Evolutionary conservation across 2,113 vertebrate genomes (phyloP), one percentile per base, ranked within the genome.

Genomic region (Gadus chalcogrammus): DNA sequence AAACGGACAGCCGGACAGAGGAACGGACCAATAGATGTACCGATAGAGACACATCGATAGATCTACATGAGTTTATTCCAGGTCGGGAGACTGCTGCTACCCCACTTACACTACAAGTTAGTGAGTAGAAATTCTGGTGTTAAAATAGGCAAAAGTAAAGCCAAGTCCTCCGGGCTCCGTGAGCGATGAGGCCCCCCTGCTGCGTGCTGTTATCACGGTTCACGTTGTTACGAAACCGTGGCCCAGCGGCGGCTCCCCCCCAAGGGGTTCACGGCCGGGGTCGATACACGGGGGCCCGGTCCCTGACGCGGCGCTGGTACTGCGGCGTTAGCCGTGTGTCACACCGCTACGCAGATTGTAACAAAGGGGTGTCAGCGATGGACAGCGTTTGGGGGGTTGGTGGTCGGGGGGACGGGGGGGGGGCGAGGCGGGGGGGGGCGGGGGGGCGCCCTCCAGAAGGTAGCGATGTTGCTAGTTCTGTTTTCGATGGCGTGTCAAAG

Each of bases 331-430:
- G 74, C 81, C 56, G 72, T 78, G 81, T 52, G 85, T 91, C 80
- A 67, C 91, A 92, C 88, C 70, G 73, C 16, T 24, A 76, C 71
- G 86, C 81, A 87, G 83, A 91, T 85, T 90, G 73, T 88, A 79
- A 84, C 88, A 75, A 79, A 86, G 64, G 67, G 67, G 84, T 85
- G 88, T 69, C 82, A 84, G 73, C 42, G 76, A 77, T 75, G 79
- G 71, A 70, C 69, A 64, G 17, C 1, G 35, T 65, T 69, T 48
- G 5, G 15, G 27, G 22, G 1, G 52, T 70, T 24, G 24, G 24
- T 24, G 24, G 24, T 24, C 24, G 24, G 24, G 24, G 22, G 38
- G 2, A 24, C 4, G 38, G 11, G 38, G 38, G 75, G 70, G 56
- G 70, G 56, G 2, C 4, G 38, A 4, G 38, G 38, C 73, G 70